Conservation (phyloP, 2,797 vertebrate genomes). For the Pangasius larnaudii region DNA sequence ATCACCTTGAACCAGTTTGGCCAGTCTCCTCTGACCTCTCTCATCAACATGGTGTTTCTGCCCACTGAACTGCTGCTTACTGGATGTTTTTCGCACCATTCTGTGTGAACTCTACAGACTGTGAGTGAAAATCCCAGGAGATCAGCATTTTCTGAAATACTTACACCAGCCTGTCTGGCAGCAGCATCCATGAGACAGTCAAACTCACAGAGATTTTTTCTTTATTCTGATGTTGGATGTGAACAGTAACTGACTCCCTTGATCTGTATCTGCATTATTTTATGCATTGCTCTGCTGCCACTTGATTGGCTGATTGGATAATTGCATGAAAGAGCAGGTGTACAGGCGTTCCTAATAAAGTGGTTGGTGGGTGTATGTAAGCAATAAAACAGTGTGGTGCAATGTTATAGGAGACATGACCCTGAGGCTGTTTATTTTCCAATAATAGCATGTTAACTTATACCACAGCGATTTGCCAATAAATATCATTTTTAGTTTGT, state of each 20-base stretch:
- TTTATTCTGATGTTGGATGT: not conserved
- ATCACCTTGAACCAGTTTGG: not conserved
- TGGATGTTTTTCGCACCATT: not conserved
- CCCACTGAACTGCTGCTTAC: not conserved
- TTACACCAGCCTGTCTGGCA: not conserved
- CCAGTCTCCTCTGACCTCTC: not conserved
- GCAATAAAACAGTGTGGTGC: not conserved
- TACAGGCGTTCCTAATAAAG: not conserved
- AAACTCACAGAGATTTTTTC: not conserved
- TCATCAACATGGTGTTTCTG: not conserved
- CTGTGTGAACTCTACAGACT: not conserved
- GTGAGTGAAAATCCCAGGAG: slow-evolving; percentile 8
- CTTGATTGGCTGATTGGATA: not conserved
- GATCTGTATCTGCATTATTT: not conserved
- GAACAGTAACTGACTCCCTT: not conserved
- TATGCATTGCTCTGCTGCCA: not conserved
- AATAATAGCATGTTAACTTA: not conserved
- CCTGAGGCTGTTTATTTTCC: not conserved
- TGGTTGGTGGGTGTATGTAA: not conserved
- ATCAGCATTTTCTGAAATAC: not conserved
- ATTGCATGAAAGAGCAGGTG: not conserved
- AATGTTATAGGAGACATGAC: not conserved
- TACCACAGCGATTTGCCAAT: no score
- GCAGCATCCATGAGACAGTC: not conserved
- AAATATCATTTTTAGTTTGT: no score